Evolutionary conservation across 2,113 vertebrate species (phyloP).

Genomic region (Manacus vitellinus): DNA sequence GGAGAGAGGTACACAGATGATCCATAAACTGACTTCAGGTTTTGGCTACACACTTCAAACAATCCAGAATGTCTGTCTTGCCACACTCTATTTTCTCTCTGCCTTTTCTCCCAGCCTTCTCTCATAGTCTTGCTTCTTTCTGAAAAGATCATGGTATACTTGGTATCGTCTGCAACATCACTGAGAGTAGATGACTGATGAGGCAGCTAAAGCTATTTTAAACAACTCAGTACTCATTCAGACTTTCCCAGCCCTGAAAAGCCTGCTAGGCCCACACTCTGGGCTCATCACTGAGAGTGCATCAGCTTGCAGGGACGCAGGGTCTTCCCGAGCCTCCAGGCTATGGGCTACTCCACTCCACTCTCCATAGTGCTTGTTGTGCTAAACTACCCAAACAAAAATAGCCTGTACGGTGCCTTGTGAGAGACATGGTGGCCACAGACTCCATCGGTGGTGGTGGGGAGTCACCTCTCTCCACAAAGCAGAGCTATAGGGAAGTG

Average conservation of each 20-base stretch:
- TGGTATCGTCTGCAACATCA: background rate
- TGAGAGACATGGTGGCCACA: background rate
- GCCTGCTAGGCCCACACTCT: fast-evolving
- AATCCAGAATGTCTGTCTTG: background rate
- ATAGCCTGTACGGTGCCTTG: background rate
- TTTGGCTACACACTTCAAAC: background rate
- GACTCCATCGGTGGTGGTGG: background rate
- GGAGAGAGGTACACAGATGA: background rate
- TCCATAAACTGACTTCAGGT: background rate
- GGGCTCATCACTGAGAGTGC: background rate
- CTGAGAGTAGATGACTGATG: background rate
- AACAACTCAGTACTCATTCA: background rate
- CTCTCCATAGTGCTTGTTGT: fast-evolving
- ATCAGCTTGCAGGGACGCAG: background rate
- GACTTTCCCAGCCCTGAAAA: background rate
- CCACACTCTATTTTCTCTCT: background rate
- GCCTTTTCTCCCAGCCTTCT: background rate
- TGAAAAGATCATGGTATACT: fast-evolving
- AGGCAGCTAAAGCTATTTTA: background rate
- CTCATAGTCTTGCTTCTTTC: background rate
- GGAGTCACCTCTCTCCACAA: background rate
- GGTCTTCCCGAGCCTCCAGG: background rate
- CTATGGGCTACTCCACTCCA: background rate
- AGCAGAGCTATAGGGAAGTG: background rate
- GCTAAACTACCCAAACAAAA: background rate